Percentiles rank a stretch among this genome's conserved stretches.
Conservation (phyloP, 92 coral and sea anemone genomes). For the Anthopleura xanthogrammica region DNA sequence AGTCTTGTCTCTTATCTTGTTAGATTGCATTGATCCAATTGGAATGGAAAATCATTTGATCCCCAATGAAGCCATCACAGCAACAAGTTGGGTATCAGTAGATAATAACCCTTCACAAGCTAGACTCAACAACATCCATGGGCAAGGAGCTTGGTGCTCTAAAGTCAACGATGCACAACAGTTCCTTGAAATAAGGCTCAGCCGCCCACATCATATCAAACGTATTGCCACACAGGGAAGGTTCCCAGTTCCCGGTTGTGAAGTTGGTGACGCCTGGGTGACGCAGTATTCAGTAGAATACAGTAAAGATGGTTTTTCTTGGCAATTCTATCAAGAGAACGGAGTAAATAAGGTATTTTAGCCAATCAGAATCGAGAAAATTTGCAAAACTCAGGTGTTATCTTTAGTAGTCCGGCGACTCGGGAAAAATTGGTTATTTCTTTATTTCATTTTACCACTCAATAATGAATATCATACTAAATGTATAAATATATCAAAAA, state of each 20-base stretch:
- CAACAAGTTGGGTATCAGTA: conserved; percentile 50
- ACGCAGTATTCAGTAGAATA: conserved; percentile 48
- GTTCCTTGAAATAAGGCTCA: conserved; percentile 37
- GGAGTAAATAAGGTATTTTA: conserved; percentile 27
- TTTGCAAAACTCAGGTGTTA: too few species aligned
- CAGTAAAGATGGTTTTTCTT: conserved; percentile 29
- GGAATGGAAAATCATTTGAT: conserved; percentile 52
- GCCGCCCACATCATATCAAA: conserved; percentile 28
- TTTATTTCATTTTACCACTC: too few species aligned
- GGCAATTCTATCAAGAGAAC: conserved; percentile 47
- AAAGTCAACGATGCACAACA: conserved; percentile 35
- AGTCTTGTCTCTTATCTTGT: not conserved
- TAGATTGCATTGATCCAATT: conserved; percentile 48
- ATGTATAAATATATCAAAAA: too few species aligned
- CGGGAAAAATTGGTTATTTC: not conserved
- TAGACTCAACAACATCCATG: conserved; percentile 45
- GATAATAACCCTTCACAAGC: conserved; percentile 51
- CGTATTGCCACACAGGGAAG: conserved; percentile 60
- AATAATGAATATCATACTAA: too few species aligned
- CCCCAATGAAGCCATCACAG: conserved; percentile 39
- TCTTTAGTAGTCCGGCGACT: too few species aligned
- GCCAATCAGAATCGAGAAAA: too few species aligned
- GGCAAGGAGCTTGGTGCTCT: conserved; percentile 63
- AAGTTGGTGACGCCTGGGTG: conserved; percentile 51
- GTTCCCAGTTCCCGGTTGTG: conserved; percentile 50